Evolutionary conservation across 2,113 vertebrate species (phyloP), one percentile per base, ranked within the genome.

Genomic region (Scytalopus superciliaris): DNA sequence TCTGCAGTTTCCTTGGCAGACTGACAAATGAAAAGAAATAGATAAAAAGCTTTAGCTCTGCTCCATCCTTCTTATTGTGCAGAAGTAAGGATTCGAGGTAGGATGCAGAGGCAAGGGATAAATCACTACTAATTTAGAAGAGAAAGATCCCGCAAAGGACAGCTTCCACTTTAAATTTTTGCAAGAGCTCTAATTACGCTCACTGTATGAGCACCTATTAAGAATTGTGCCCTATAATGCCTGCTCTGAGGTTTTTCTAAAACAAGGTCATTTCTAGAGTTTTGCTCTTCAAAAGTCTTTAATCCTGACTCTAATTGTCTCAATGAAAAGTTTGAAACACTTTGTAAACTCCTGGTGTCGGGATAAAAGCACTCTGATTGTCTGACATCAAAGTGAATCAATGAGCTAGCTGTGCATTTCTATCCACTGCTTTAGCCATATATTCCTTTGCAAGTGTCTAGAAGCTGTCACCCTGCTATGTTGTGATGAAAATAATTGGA

Each of bases 341-440:
- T 93, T 88, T 67, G 67, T 94, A 84, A 92, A 66, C 55, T 62
- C 57, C 37, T 83, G 67, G 67, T 63, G 74, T 80, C 49, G n/a
- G 73, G 74, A 77, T 80, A 88, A 88, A 90, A 92, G 67, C 59
- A 14, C 50, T 76, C 88, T 80, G 63, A 73, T 86, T 63, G 40
- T 83, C 49, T 72, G 88, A 94, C 83, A 94, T 96, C 90, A 96
- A 95, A 97, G 92, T 17, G 55, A 92, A 77, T 93, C 85, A 50
- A 42, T 66, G 75, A 95, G 74, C 37, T 86, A 79, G 37, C 90
- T 90, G 75, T 80, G 90, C 67, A 28, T 92, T 90, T 86, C 85
- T 73, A 69, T 37, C 82, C 75, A 21, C 57, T 70, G 45, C 67
- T 92, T 88, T 83, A 88, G 55, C 92, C 75, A 44, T 63, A 15